Evolutionary conservation across 35 echinoderm and acorn worm species (phyloP).

Genomic region (Apostichopus californicus): DNA sequence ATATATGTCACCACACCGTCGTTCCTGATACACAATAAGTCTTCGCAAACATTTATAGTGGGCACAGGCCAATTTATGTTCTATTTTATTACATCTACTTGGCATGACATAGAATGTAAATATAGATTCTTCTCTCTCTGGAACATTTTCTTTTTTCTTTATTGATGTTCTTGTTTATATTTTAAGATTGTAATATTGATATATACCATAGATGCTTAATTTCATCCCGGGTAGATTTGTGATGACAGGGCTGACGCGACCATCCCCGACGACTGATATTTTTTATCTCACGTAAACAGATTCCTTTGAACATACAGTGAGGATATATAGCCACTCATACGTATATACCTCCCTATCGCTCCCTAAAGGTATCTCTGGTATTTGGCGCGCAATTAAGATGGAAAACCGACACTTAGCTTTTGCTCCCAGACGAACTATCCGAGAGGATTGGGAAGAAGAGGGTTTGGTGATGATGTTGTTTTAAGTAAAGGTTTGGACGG

Average conservation of each 20-base stretch:
- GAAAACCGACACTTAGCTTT: conserved; percentile 44
- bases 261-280: neutral
- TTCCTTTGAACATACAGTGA: neutral
- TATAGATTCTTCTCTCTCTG: neutral
- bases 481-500: neutral
- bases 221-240: conserved; percentile 34
- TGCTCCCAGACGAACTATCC: conserved; percentile 1
- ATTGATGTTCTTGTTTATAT: conserved; percentile 2
- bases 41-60: neutral
- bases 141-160: neutral
- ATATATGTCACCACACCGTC: no score
- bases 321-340: neutral
- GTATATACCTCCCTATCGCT: conserved; percentile 1
- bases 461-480: neutral
- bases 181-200: neutral
- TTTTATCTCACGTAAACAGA: conserved; percentile 17
- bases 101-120: neutral
- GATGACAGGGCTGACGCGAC: conserved; percentile 12
- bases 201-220: neutral
- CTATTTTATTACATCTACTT: neutral
- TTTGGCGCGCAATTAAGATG: conserved; percentile 58
- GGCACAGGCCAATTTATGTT: neutral
- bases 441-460: neutral
- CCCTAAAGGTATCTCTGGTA: conserved; percentile 45
- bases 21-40: neutral